phyloP scores from a whole-genome alignment of 2,113 vertebrate species.

The Candoia aspera region DNA sequence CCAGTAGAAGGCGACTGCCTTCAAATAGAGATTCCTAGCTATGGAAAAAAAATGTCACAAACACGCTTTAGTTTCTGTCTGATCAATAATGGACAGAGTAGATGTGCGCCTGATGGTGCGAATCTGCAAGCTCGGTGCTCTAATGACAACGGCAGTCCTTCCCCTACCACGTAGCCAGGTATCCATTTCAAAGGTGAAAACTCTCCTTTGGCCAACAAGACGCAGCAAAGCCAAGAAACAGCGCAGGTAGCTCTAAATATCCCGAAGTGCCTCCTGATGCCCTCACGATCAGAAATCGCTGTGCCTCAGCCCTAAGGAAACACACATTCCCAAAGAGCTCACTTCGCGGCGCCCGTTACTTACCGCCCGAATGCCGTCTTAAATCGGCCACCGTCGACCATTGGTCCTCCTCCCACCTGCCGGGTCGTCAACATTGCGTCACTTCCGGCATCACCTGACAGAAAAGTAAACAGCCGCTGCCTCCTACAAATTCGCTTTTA shows the following conservation, averaged over 20 bases:
- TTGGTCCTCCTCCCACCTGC: constrained; percentile 13
- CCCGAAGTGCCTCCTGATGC: neutral
- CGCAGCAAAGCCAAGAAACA: neutral
- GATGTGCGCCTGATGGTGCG: no score
- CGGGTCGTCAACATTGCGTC: constrained; percentile 11
- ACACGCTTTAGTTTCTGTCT: neutral
- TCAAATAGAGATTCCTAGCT: neutral
- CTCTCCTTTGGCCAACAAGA: neutral
- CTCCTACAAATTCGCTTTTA: neutral
- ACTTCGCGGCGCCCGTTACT: neutral
- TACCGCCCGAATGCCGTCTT: neutral
- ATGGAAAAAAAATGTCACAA: neutral
- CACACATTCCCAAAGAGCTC: neutral
- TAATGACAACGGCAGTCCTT: neutral
- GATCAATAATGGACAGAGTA: neutral
- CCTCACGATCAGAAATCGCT: no score
- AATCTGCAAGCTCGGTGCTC: neutral
- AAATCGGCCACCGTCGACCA: neutral
- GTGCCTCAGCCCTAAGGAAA: neutral
- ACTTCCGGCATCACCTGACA: constrained; percentile 41
- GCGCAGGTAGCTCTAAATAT: neutral
- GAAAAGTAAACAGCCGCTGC: neutral
- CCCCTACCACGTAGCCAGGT: constrained; percentile 1
- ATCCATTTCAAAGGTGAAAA: neutral
- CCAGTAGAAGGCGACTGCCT: no score